These are phyloP conservation scores for Drosophila pseudoobscura DNA, from an alignment of 1,140 invertebrate genomes.

Conservation along the genomic window DNA sequence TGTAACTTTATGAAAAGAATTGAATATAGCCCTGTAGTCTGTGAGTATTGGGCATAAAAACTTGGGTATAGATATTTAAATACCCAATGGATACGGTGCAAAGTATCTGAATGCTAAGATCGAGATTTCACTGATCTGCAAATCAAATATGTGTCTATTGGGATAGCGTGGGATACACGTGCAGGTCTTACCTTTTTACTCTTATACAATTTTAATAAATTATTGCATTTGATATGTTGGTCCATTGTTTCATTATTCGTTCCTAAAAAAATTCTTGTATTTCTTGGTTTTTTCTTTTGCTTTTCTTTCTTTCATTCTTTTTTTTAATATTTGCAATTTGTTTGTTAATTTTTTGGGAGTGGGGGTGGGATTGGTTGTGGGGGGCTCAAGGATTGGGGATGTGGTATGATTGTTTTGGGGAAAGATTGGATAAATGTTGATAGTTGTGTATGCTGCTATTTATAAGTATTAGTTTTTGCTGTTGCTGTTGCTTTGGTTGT, in stretches of 20 bases:
- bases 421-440: slow-evolving; percentile 18
- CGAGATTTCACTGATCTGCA: too few species aligned
- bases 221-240: slow-evolving; percentile 83
- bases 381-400: neutral
- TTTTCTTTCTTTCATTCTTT: slow-evolving; percentile 16
- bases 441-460: slow-evolving; percentile 46
- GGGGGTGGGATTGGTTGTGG: neutral
- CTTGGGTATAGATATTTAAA: too few species aligned
- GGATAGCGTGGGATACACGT: too few species aligned
- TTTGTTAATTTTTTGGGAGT: slow-evolving; percentile 3
- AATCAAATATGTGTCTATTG: too few species aligned
- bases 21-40: too few species aligned
- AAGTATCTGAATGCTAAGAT: too few species aligned
- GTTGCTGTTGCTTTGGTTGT: slow-evolving; percentile 15
- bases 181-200: slow-evolving; percentile 65
- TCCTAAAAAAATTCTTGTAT: slow-evolving; percentile 79
- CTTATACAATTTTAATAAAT: slow-evolving; percentile 78
- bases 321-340: slow-evolving; percentile 25
- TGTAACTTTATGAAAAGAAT: too few species aligned
- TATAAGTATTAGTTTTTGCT: slow-evolving; percentile 29
- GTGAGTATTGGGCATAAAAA: too few species aligned
- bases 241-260: slow-evolving; percentile 82
- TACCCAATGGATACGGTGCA: too few species aligned
- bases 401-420: neutral
- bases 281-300: slow-evolving; percentile 39